Base-by-base conservation (phyloP, 2,113 vertebrate species). In the Chaetura pelagica region DNA sequence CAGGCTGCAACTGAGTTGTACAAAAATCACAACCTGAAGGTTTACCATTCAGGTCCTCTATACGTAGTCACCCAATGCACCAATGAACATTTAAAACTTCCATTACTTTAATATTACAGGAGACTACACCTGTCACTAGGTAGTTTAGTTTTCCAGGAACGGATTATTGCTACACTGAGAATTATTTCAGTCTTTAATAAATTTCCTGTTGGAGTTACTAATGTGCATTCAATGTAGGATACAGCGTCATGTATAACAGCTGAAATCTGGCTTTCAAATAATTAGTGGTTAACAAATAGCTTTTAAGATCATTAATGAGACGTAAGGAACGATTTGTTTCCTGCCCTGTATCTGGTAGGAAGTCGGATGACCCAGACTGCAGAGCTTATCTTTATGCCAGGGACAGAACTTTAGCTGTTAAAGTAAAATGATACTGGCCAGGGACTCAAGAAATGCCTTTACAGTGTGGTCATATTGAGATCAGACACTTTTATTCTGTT, bases 181-280 rank as follows among this genome's bases (percentile, higher is more conserved):
- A 88, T 81, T 71, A 71, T 86, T 86, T 84, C 82, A 71, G 15
- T 38, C 44, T 88, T 40, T 42, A 78, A 69, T 96, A 76, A 84
- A 84, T 94, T 88, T 81, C 40, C 44, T 71, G 13, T 16, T 49
- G 92, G 54, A 82, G 62, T 86, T 86, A 78, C 38, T 90, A 51
- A 29, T 61, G 61, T 61, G 19, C 62, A 81, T 29, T 40, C 44
- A 58, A 6, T 68, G 40, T 46, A n/a, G 46, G 27, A 64, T 87
- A 61, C 54, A 86, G 7, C 38, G 46, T 61, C 15, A 20, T 12
- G 11, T 16, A 24, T 32, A 95, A 55, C 3, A 8, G 27, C 57
- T 57, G 72, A 95, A 92, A 86, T 88, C 23, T 67, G 44, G 23
- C 34, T 86, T 90, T 85, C 55, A 84, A 92, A 86, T 91, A 21